A percentile compares a stretch with the other conserved stretches of the same genome.
Conservation (phyloP, 2,888 invertebrate genomes). For the Pseudeuparius sepicola region DNA sequence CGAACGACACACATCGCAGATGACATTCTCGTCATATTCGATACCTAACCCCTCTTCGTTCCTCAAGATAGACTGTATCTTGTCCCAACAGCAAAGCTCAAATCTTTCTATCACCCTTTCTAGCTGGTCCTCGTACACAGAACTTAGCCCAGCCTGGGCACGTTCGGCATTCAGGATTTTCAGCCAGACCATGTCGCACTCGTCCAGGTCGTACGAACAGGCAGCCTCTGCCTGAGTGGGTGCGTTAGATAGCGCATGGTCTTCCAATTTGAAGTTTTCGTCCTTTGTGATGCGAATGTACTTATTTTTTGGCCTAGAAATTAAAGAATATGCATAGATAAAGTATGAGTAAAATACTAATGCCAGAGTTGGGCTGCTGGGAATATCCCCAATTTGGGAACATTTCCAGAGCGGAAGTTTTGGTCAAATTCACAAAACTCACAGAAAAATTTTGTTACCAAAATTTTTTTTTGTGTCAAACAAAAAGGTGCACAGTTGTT, state of each 20-base stretch:
- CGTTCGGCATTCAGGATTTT: constrained; percentile 80
- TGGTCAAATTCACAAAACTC: too few relatives aligned
- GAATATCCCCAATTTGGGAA: too few relatives aligned
- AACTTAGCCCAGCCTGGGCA: constrained; percentile 59
- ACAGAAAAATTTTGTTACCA: too few relatives aligned
- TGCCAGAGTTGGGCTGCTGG: too few relatives aligned
- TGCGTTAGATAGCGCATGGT: constrained; percentile 77
- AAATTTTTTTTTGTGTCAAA: too few relatives aligned
- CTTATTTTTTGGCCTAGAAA: constrained; percentile 77
- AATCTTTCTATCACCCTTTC: constrained; percentile 87
- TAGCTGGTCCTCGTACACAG: constrained; percentile 77
- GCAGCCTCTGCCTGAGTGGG: constrained; percentile 84
- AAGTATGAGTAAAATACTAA: too few relatives aligned
- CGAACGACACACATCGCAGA: constrained; percentile 96
- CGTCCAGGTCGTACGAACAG: constrained; percentile 92
- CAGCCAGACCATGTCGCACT: constrained; percentile 86
- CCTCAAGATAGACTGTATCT: constrained; percentile 82
- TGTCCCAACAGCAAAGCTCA: constrained; percentile 89
- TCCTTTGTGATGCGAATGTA: constrained; percentile 86
- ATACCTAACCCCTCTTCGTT: constrained; percentile 90
- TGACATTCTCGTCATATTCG: constrained; percentile 96
- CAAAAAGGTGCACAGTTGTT: too few relatives aligned
- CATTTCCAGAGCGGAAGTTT: too few relatives aligned
- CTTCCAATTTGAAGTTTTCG: constrained; percentile 72
- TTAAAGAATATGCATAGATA: too few relatives aligned